Evolutionary conservation across 2,888 invertebrate species (phyloP).

Genomic region (Drosophila cyrtoloma): DNA sequence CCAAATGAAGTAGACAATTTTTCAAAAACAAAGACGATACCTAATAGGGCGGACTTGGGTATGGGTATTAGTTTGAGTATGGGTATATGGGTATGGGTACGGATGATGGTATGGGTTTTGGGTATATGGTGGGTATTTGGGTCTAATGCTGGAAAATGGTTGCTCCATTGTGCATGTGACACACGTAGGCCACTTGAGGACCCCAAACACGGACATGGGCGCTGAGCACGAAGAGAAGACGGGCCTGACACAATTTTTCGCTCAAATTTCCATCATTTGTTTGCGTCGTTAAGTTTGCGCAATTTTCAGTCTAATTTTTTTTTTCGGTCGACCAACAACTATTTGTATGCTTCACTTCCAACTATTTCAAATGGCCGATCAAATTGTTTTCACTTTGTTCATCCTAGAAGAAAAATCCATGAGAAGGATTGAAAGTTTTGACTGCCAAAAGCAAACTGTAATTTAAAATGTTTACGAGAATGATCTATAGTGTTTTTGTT

Average conservation of each 20-base stretch:
- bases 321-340: constrained; percentile 15
- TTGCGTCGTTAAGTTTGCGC: constrained; percentile 54
- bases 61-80: not conserved
- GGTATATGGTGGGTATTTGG: not conserved
- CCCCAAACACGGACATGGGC: constrained; percentile 39
- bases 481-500: not conserved
- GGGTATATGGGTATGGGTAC: not conserved
- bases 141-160: constrained; percentile 1
- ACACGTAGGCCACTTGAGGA: constrained; percentile 76
- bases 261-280: constrained; percentile 75
- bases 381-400: not conserved
- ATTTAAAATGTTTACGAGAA: not conserved
- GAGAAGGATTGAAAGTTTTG: not conserved
- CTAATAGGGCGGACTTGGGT: constrained; percentile 28
- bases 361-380: constrained; percentile 33
- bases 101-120: not conserved
- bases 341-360: constrained; percentile 31
- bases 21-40: constrained; percentile 76
- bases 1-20: constrained; percentile 79
- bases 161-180: constrained; percentile 72
- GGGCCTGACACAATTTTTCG: constrained; percentile 34
- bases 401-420: not conserved
- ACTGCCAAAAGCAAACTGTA: not conserved
- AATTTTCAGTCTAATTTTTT: constrained; percentile 30
- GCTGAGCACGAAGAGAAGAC: not conserved